Percentiles rank a stretch among this genome's conserved stretches.
Evolutionary conservation across 2,888 invertebrate genomes (phyloP).

Genomic region (Andrena bicolor): DNA sequence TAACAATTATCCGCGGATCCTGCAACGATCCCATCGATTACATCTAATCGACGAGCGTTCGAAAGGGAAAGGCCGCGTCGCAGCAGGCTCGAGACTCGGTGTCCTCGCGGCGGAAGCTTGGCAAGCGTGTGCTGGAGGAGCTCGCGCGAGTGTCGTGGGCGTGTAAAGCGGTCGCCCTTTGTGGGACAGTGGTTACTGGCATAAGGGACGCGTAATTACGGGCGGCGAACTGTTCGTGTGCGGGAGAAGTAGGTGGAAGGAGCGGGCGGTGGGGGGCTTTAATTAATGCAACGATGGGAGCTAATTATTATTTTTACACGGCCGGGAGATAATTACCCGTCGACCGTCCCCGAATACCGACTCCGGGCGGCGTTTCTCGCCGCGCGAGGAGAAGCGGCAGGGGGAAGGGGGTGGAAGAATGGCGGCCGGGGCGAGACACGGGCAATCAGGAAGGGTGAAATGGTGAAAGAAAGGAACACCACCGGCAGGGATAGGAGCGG

Average conservation of each 20-base stretch:
- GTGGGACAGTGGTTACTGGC: conserved; percentile 67
- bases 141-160: conserved; percentile 57
- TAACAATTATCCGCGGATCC: not conserved
- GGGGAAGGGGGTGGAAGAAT: not conserved
- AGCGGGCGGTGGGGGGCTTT: conserved; percentile 60
- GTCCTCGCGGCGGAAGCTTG: not conserved
- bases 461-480: not conserved
- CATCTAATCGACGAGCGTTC: not conserved
- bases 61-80: not conserved
- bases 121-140: not conserved
- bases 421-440: not conserved
- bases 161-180: conserved; percentile 65
- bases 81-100: not conserved
- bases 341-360: conserved; percentile 56
- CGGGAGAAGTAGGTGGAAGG: conserved; percentile 10
- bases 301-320: conserved; percentile 83
- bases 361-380: conserved; percentile 25
- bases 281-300: conserved; percentile 79
- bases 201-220: conserved; percentile 71
- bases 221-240: conserved; percentile 34
- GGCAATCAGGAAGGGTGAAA: not conserved
- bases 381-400: not conserved
- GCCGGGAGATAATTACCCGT: conserved; percentile 80
- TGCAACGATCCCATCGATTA: not conserved
- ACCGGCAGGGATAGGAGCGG: not conserved